A percentile compares a stretch with the other conserved stretches of the same genome.
These are phyloP conservation scores for Otolemur crassicaudatus DNA, from an alignment of 2,797 vertebrate species.

Conservation along the genomic window DNA sequence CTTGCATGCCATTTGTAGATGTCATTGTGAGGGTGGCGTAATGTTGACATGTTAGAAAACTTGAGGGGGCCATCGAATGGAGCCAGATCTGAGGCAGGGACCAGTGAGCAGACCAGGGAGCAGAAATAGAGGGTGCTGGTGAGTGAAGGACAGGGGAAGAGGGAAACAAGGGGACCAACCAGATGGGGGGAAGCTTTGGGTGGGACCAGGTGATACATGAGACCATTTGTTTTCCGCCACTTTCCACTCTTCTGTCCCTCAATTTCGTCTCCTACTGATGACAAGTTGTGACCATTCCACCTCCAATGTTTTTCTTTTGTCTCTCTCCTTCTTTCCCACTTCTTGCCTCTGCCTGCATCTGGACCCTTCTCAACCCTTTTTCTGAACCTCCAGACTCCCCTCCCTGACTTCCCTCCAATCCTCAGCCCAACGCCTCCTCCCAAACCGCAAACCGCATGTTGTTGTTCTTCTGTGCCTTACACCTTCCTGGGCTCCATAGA, in stretches of 20 bases:
- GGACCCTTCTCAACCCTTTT: not conserved
- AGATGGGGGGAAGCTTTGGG: not conserved
- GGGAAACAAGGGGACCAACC: no score
- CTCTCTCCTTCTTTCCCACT: not conserved
- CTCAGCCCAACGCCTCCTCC: not conserved
- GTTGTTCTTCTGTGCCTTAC: not conserved
- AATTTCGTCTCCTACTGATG: not conserved
- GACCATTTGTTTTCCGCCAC: not conserved
- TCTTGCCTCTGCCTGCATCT: not conserved
- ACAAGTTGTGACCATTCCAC: not conserved
- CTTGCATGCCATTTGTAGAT: not conserved
- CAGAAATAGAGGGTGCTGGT: not conserved
- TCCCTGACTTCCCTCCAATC: not conserved
- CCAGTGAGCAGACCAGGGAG: not conserved
- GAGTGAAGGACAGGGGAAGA: fast-evolving
- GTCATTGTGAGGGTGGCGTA: not conserved
- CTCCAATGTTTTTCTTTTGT: not conserved
- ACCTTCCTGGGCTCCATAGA: not conserved
- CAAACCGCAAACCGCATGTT: not conserved
- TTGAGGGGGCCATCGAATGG: not conserved
- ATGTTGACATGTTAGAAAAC: not conserved
- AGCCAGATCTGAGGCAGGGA: not conserved
- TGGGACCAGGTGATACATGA: not conserved
- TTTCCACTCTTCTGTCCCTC: not conserved
- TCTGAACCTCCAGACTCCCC: not conserved